A percentile compares a stretch with the other conserved stretches of the same genome.
Evolutionary conservation across 2,888 invertebrate genomes (phyloP).

Genomic region (Steinernema hermaphroditum): DNA sequence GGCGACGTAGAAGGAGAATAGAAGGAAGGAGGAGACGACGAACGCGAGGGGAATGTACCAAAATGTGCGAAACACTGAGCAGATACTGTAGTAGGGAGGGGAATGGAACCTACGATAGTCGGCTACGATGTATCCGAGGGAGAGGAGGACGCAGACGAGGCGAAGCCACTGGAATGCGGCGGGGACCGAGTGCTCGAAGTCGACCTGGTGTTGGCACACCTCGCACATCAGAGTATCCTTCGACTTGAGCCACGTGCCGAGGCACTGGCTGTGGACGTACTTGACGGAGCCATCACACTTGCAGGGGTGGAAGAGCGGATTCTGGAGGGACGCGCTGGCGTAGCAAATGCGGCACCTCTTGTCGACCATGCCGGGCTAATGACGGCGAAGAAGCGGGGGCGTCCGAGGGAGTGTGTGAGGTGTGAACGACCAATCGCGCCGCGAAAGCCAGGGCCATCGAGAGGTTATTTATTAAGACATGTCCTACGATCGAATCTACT

Average conservation of each 20-base stretch:
- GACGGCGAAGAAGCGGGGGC: background rate
- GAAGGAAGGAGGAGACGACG: background rate
- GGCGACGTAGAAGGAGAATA: conserved; percentile 2
- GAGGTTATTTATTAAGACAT: too few species aligned
- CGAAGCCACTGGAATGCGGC: background rate
- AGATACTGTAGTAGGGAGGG: too few species aligned
- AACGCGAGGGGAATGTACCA: background rate
- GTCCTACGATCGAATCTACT: too few species aligned
- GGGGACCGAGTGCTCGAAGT: background rate
- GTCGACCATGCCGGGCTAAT: background rate
- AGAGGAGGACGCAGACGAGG: background rate
- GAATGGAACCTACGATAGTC: background rate
- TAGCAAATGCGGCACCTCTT: conserved; percentile 7
- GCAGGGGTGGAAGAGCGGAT: conserved; percentile 23
- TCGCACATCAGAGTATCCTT: background rate
- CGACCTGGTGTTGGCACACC: background rate
- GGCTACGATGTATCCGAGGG: background rate
- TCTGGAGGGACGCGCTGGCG: background rate
- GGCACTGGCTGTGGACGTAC: background rate
- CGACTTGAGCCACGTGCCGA: background rate
- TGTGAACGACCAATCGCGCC: background rate
- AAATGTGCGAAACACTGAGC: background rate
- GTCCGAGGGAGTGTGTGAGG: background rate
- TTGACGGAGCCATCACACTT: background rate
- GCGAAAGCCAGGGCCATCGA: too few species aligned